Evolutionary conservation across 2,113 vertebrate genomes (phyloP), one percentile per base, ranked within the genome.

Genomic region (Amazona guildingii): DNA sequence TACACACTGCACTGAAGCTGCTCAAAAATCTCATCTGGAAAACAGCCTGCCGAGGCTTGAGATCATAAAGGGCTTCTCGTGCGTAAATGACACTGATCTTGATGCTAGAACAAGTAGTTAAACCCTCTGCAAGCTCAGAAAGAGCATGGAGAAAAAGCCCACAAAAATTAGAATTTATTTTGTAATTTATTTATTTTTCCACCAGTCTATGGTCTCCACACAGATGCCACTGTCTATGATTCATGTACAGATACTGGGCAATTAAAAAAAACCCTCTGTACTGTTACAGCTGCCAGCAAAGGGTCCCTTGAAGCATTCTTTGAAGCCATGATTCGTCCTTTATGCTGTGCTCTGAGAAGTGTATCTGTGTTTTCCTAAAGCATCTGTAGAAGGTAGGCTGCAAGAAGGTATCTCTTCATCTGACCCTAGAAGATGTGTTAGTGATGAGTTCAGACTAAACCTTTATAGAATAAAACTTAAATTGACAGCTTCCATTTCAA

Each of bases 1-100:
- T 96, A 90, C 92, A 76, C 95, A 24, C 31, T 11, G 43, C 25
- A 17, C 14, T 84, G 84, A 35, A 54, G 73, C 2, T 67, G 90
- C 69, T 90, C 88, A 97, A 95, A 96, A 95, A 96, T 96, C 80
- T 46, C 91, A 9, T 6, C 72, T 94, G 94, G 91, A 77, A 90
- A 89, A n/a, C 25, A 80, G 39, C 73, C 75, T 46, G 75, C 39
- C 28, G 59, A 68, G 54, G 33, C 17, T 61, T 88, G 88, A 86
- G 91, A 57, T 48, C 66, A 23, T 24, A 67, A 89, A 94, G 82
- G 55, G 66, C 79, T 86, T 82, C 91, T 90, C 6, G 1, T 75
- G 76, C 2, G 1, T 81, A 54, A 86, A n/a, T 20, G 35, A 51
- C 35, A 19, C 29, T 1, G 5, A 33, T 73, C 49, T 57, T 41